A percentile compares a stretch with the other conserved stretches of the same genome.
Conservation (phyloP, 2,113 vertebrate genomes). For the Gobius niger region DNA sequence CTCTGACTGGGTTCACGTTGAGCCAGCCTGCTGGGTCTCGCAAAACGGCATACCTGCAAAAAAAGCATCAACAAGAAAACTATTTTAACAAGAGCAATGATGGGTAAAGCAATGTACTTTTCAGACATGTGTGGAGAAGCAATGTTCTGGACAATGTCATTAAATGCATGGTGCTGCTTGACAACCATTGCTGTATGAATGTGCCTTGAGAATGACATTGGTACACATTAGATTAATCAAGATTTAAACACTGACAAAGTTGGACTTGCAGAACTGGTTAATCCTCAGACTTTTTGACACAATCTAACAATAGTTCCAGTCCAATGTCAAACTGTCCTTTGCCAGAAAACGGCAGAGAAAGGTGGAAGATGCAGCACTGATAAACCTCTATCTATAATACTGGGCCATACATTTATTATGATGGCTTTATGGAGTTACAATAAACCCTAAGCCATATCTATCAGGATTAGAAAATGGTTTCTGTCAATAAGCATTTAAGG, state of each 20-base stretch:
- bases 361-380: neutral
- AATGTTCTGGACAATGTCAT: neutral
- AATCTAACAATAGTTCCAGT: neutral
- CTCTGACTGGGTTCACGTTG: constrained; percentile 88
- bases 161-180: too few species aligned
- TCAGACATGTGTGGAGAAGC: neutral
- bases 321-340: neutral
- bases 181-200: too few species aligned
- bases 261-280: neutral
- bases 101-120: neutral
- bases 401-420: constrained; percentile 3
- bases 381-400: constrained; percentile 5
- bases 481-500: neutral
- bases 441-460: constrained; percentile 1
- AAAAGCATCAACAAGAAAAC: neutral
- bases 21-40: constrained; percentile 94
- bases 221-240: neutral
- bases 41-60: constrained; percentile 84
- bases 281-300: neutral
- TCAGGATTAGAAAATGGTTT: neutral
- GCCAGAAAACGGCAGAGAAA: neutral
- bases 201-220: too few species aligned
- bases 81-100: neutral
- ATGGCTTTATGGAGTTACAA: neutral
- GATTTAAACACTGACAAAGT: neutral